Base-by-base conservation (phyloP, 2,797 vertebrate genomes). In the Halcyon leucocephala region DNA sequence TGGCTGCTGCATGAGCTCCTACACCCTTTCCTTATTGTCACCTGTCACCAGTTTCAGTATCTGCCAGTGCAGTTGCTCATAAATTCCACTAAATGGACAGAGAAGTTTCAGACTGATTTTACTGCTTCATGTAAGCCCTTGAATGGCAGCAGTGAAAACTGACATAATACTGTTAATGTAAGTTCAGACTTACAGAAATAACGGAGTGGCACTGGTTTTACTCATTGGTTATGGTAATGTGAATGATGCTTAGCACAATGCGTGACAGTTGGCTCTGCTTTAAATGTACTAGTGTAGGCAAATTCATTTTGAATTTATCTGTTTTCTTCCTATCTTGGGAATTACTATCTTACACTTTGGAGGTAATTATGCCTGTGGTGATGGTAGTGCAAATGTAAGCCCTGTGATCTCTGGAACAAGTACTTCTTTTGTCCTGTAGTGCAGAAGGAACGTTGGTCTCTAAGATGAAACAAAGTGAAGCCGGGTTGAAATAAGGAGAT, bases 151-250 rank as follows among this genome's bases (percentile, higher is more conserved):
- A 51, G n/a, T 29, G 37, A 82, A 89, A 89, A 44, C 10, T 70
- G 49, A 21, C 0, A 0, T 61, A 74, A 29, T 61, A 7, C 14
- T 78, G 15, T 41, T 66, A 48, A 17, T 2, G 12, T 39, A 22
- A 83, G 12, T 28, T 88, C 52, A 57, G 37, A 21, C 7, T 57
- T 85, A 21, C 0, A 73, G 57, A 66, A 74, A 52, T 87, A 77
- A 31, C 37, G 25, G 31, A 28, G 48, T 60, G 64, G 18, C 25
- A 15, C 14, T 14, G 7, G 22, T 73, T 82, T 28, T 62, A 55
- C 29, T 57, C 31, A 49, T 20, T 35, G 37, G 10, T 55, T 21
- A 31, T 78, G 31, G 4, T 55, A 17, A 26, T 37, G 8, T 12
- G 31, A 83, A 7, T 77, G 49, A 52, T 0, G 0, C 6, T 55